phyloP scores from a whole-genome alignment of 2,888 invertebrate genomes.

The Julus scanicus region DNA sequence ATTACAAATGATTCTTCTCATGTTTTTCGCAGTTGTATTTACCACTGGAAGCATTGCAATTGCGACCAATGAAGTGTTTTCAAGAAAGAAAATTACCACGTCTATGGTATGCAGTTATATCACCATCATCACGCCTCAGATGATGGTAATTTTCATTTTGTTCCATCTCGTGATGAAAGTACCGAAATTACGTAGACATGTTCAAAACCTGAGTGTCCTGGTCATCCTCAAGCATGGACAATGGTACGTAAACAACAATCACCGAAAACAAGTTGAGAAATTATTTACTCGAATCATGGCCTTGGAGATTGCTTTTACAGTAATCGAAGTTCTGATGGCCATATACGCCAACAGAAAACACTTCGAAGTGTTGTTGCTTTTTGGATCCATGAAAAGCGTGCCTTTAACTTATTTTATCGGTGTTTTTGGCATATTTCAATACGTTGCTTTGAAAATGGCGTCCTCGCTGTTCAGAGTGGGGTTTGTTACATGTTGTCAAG shows the following conservation, averaged over 20 bases:
- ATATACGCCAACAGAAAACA: not conserved
- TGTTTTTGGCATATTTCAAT: not conserved
- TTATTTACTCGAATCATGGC: not conserved
- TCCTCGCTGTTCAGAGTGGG: not conserved
- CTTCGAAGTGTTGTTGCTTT: not conserved
- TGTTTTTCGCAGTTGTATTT: not conserved
- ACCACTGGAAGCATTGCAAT: not conserved
- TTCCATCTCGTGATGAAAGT: not conserved
- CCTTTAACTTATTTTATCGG: not conserved
- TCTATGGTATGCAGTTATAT: not conserved
- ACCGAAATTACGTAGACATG: not conserved
- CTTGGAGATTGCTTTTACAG: not conserved
- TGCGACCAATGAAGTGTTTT: not conserved
- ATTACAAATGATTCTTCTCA: not conserved
- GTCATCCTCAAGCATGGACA: not conserved
- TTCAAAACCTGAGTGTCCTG: not conserved
- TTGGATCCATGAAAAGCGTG: not conserved
- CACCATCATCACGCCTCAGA: not conserved
- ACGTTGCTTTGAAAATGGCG: not conserved
- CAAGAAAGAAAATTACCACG: not conserved
- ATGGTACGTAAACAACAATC: not conserved
- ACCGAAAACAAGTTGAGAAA: not conserved
- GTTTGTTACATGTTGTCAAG: not conserved
- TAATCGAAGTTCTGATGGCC: not conserved
- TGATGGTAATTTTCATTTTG: not conserved